A percentile compares a stretch with the other conserved stretches of the same genome.
These are phyloP conservation scores for Volucella inanis DNA, from an alignment of 2,888 invertebrate genomes.

Conservation along the genomic window DNA sequence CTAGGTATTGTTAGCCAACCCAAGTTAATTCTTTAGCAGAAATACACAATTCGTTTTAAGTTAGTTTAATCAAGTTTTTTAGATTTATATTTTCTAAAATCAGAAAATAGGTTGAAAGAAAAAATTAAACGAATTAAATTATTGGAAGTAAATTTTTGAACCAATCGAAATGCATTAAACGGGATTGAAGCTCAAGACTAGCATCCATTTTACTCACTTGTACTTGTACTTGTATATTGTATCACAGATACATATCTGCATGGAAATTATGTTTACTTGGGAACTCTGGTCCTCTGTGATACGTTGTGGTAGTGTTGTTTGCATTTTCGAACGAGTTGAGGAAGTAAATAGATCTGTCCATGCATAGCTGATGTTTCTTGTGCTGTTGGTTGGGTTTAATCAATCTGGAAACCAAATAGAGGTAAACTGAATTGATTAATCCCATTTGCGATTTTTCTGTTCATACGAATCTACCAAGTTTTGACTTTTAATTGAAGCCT, in stretches of 20 bases:
- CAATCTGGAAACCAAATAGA: constrained; percentile 72
- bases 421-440: constrained; percentile 74
- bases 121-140: too few species aligned
- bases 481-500: constrained; percentile 60
- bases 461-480: constrained; percentile 41
- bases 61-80: too few species aligned
- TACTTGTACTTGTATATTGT: too few species aligned
- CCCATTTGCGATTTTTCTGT: constrained; percentile 54
- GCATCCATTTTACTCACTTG: constrained; percentile 49
- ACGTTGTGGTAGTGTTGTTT: constrained; percentile 60
- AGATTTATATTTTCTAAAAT: too few species aligned
- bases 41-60: too few species aligned
- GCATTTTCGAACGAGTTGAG: constrained; percentile 67
- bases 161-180: constrained; percentile 54
- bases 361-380: constrained; percentile 36
- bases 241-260: constrained; percentile 39
- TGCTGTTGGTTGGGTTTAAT: constrained; percentile 64
- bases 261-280: constrained; percentile 44
- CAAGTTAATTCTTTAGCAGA: too few species aligned
- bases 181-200: constrained; percentile 40
- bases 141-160: too few species aligned
- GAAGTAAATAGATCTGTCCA: constrained; percentile 67
- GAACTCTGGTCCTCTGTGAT: constrained; percentile 52
- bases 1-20: too few species aligned
- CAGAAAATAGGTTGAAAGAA: too few species aligned